These are phyloP conservation scores for Tetramorium alpestre DNA, from an alignment of 1,140 invertebrate genomes.

Conservation along the genomic window DNA sequence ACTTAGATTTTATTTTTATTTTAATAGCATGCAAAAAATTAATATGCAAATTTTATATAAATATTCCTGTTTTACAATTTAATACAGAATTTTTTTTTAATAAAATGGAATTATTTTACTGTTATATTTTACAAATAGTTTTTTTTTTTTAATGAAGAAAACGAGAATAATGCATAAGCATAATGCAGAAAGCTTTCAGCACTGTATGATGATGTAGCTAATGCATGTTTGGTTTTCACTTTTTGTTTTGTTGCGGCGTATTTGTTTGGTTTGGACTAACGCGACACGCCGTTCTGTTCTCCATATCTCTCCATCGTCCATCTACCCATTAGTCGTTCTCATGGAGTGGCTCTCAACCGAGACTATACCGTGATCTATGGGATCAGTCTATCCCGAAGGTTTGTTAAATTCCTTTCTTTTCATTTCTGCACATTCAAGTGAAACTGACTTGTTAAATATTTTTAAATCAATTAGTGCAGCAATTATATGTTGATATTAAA, in stretches of 20 bases:
- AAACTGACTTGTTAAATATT: conserved; percentile 25
- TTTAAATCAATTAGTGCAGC: not conserved
- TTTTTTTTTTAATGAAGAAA: conserved; percentile 23
- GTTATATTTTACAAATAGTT: not conserved
- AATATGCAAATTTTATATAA: not conserved
- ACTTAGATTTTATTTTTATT: conserved; percentile 10
- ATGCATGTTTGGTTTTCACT: conserved; percentile 80
- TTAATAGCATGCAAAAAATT: conserved; percentile 13
- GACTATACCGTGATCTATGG: conserved; percentile 89
- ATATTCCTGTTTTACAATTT: not conserved
- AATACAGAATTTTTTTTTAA: not conserved
- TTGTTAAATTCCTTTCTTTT: conserved; percentile 78
- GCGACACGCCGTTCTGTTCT: conserved; percentile 75
- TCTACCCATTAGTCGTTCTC: conserved; percentile 89
- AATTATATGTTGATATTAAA: not conserved
- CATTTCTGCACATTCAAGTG: conserved; percentile 44
- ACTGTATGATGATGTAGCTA: conserved; percentile 71
- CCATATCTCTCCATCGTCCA: conserved; percentile 74
- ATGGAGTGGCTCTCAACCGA: conserved; percentile 92
- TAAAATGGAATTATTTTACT: not conserved
- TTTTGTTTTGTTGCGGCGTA: conserved; percentile 80
- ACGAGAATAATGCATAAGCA: not conserved
- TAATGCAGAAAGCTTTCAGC: conserved; percentile 19
- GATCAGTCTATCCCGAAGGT: conserved; percentile 87
- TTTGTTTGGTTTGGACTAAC: conserved; percentile 83